These are phyloP conservation scores for Gonocerus acuteangulatus DNA, from an alignment of 2,888 invertebrate genomes.

Conservation along the genomic window DNA sequence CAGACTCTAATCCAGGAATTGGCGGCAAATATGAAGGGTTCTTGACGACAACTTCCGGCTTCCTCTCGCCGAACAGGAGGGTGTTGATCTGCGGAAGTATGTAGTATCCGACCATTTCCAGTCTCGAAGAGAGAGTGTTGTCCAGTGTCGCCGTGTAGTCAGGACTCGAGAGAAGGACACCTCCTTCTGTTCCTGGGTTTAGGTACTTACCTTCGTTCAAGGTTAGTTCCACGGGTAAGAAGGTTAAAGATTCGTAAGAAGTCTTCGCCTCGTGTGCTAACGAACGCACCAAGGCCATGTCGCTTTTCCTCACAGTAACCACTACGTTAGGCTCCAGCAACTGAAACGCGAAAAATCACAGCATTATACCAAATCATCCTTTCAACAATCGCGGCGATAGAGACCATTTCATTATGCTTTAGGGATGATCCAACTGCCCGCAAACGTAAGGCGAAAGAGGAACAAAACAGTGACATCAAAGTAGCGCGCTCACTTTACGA, in stretches of 20 bases:
- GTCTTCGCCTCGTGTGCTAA: background rate
- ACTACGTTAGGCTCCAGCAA: constrained; percentile 25
- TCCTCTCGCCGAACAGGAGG: constrained; percentile 18
- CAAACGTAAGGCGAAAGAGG: no score
- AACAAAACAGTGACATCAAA: no score
- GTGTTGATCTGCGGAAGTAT: constrained; percentile 26
- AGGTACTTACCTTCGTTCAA: constrained; percentile 5
- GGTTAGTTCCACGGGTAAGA: background rate
- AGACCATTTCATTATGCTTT: no score
- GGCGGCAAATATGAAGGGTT: constrained; percentile 1
- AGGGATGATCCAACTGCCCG: no score
- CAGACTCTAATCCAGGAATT: background rate
- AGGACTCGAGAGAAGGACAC: constrained; percentile 17
- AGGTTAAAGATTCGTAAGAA: background rate
- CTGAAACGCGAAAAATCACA: no score
- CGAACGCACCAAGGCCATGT: background rate
- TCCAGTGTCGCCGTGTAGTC: constrained; percentile 15
- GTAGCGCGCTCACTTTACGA: no score
- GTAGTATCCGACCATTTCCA: constrained; percentile 6
- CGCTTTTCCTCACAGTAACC: constrained; percentile 13
- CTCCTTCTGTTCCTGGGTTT: background rate
- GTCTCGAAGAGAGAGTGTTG: constrained; percentile 28
- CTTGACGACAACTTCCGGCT: background rate
- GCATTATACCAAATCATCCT: no score
- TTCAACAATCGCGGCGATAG: no score